Base-by-base conservation (phyloP, 2,797 vertebrate species). In the Anableps anableps region DNA sequence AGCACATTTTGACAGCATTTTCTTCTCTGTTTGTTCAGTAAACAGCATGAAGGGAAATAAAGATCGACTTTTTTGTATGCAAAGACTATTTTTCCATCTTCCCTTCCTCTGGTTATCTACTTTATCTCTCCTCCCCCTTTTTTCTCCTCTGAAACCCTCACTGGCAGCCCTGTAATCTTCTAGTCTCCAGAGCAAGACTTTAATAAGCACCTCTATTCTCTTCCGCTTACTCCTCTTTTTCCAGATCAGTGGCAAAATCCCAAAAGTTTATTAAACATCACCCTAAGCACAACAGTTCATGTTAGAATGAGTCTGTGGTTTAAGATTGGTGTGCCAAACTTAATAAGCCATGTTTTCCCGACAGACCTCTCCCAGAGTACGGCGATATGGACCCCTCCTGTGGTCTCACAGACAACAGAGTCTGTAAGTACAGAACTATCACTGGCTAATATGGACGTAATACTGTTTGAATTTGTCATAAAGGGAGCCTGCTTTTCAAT, bases 291-390 rank as follows among this genome's bases (percentile, higher is more conserved):
- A 41, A 7, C 13, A 64, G 77, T 58, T 14, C 47, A 29, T 72
- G 72, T 81, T 34, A 36, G 58, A 70, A 10, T 77, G 34, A 76
- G 72, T 38, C 45, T 0, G 51, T 41, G 43, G 7, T 38, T 62
- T 21, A 8, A 45, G 36, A 29, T 31, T 36, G 6, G 21, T n/a
- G 31, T 55, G 19, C 31, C 80, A 14, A 84, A 19, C n/a, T 81
- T 17, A 84, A 26, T 38, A 4, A 75, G 10, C 17, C 19, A 5
- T 76, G 21, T 74, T 83, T 73, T 75, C 68, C 73, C 47, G 45
- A 0, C 88, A 99, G 98, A 88, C 97, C 97, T 19, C 96, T 98
- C 76, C 97, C 97, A 16, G 97, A 97, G 53, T 97, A 98, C 91
- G 96, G 96, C 0, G 97, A 96, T 88, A 97, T 97, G 97, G 97